Conservation (phyloP, 2,888 invertebrate species). For the Orchestes rusci region DNA sequence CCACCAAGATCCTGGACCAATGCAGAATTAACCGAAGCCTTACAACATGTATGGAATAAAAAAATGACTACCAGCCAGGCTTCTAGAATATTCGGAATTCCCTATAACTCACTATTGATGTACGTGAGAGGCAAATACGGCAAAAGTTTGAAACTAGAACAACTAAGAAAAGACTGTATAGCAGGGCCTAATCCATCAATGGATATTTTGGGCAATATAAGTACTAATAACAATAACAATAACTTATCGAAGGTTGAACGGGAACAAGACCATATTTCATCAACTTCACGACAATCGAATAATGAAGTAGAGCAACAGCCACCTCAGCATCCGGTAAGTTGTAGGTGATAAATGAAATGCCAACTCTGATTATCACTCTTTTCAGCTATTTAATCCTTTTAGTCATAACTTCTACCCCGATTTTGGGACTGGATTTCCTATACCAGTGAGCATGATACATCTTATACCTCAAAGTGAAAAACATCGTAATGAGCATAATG, state of each 20-base stretch:
- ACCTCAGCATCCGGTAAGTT: constrained; percentile 20
- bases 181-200: constrained; percentile 52
- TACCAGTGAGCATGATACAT: constrained; percentile 80
- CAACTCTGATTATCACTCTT: constrained; percentile 28
- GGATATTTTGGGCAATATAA: constrained; percentile 14
- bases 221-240: constrained; percentile 19
- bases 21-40: constrained; percentile 81
- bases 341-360: background rate
- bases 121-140: constrained; percentile 89
- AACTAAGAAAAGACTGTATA: constrained; percentile 81
- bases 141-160: constrained; percentile 83
- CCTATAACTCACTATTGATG: constrained; percentile 89
- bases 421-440: constrained; percentile 69
- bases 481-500: constrained; percentile 52
- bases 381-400: constrained; percentile 67
- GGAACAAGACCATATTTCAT: constrained; percentile 37
- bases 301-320: constrained; percentile 44
- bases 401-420: constrained; percentile 75
- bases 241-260: constrained; percentile 37
- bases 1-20: constrained; percentile 91
- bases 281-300: constrained; percentile 53
- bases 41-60: constrained; percentile 92
- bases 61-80: constrained; percentile 93
- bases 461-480: constrained; percentile 72
- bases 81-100: constrained; percentile 83